Base-by-base conservation (phyloP, 2,888 invertebrate species). In the Drosophila setosimentum region DNA sequence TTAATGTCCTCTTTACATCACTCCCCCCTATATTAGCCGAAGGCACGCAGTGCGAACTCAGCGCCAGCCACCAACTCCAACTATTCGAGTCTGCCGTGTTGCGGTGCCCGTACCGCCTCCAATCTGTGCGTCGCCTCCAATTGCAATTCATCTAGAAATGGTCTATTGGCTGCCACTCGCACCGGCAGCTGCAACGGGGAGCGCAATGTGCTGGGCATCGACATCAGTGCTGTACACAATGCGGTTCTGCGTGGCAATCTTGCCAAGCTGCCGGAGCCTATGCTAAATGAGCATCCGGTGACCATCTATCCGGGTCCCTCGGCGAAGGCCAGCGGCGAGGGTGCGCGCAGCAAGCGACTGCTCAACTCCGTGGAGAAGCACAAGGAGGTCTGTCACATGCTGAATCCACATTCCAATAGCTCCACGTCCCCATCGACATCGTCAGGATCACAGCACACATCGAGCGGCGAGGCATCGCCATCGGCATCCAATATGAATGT, bases 301-400 rank as follows among this genome's bases (percentile, higher is more conserved):
- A 95, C 95, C n/a, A 95, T 95, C 83, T 95, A 95, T 89, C 95
- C 95, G 13, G 95, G 95, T 2, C 92, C 92, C 51, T 91, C 91
- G 62, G 49, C 78, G 5, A 82, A 81, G 42, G 72, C 74, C 0
- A 29, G 48, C 0, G 80, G 75, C 3, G 81, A 80, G 16, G 82
- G 82, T 2, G 77, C 73, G 6, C 85, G 91, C 1, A 78, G 65
- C 61, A 91, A 83, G 67, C 88, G 92, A 5, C 73, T 91, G 55
- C 71, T 81, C 11, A 95, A 95, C 90, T 96, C 95, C 89, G 94
- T 96, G 91, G 97, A 97, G 93, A 95, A 96, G 90, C 97, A 96
- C 93, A 95, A 96, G 91, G 96, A 96, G 94, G 96, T 96, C 87
- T 95, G 96, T 91, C 95, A 96, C 90, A 95, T 91, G 78, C 79